A percentile compares a stretch with the other conserved stretches of the same genome.
phyloP scores from a whole-genome alignment of 2,113 vertebrate species.

The Lagopus muta region DNA sequence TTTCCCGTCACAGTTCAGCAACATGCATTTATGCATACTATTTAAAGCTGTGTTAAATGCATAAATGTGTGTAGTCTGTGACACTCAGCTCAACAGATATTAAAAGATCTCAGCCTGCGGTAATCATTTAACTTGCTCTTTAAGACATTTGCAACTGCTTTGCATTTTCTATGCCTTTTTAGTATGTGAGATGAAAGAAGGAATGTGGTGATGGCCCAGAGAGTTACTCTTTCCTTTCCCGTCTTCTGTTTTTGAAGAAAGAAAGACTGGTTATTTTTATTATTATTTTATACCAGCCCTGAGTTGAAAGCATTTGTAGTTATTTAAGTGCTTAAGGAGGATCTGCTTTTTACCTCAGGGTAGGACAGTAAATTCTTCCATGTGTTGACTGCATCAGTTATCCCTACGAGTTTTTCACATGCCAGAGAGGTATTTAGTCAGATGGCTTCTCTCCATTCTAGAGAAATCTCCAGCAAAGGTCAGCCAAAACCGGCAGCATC shows the following conservation, averaged over 20 bases:
- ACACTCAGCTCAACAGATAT: slow-evolving; percentile 32
- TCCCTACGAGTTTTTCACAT: background rate
- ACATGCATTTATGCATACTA: slow-evolving; percentile 27
- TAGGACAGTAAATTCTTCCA: slow-evolving; percentile 54
- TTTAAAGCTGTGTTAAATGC: slow-evolving; percentile 17
- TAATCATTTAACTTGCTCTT: slow-evolving; percentile 24
- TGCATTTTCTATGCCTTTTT: slow-evolving; percentile 20
- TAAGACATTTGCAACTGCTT: slow-evolving; percentile 38
- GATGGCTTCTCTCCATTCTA: background rate
- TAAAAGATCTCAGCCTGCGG: slow-evolving; percentile 19
- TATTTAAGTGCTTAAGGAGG: slow-evolving; percentile 50
- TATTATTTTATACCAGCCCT: slow-evolving; percentile 37
- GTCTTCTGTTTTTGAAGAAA: background rate
- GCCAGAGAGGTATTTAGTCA: slow-evolving; percentile 15
- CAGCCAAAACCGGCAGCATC: slow-evolving; percentile 18
- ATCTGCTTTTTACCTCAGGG: slow-evolving; percentile 44
- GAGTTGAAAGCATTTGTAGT: slow-evolving; percentile 59
- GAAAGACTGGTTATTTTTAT: background rate
- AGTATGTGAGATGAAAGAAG: slow-evolving; percentile 11
- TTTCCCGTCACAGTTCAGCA: background rate
- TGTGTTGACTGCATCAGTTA: slow-evolving; percentile 8
- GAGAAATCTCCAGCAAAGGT: background rate
- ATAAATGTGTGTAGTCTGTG: slow-evolving; percentile 36
- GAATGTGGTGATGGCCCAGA: background rate
- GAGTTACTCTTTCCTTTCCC: background rate